Percentiles rank a stretch among this genome's conserved stretches.
phyloP scores from a whole-genome alignment of 2,888 invertebrate species.

The Pecten maximus region DNA sequence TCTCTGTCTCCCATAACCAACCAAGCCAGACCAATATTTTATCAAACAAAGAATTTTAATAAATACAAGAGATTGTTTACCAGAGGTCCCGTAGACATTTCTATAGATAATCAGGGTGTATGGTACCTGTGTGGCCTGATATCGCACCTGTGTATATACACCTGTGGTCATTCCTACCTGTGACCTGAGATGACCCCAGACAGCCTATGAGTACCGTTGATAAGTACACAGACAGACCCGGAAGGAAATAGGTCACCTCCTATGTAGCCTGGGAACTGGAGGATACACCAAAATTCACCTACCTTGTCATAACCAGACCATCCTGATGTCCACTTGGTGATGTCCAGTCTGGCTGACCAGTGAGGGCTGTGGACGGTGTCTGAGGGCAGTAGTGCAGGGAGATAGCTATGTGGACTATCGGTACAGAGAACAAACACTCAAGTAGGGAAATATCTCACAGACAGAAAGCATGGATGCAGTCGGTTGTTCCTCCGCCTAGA shows the following conservation, averaged over 20 bases:
- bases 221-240: slow-evolving; percentile 33
- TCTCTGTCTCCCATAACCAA: background rate
- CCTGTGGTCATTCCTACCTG: slow-evolving; percentile 20
- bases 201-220: background rate
- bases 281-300: background rate
- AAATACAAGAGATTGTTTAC: background rate
- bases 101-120: background rate
- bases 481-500: slow-evolving; percentile 16
- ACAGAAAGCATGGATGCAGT: slow-evolving; percentile 24
- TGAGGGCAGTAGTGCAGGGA: background rate
- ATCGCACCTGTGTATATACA: background rate
- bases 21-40: background rate
- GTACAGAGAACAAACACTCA: slow-evolving; percentile 2
- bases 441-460: slow-evolving; percentile 16
- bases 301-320: slow-evolving; percentile 28
- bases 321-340: background rate
- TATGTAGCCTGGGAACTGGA: background rate
- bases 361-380: background rate
- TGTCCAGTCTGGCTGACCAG: slow-evolving; percentile 8
- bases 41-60: background rate
- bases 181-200: slow-evolving; percentile 13
- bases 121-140: background rate
- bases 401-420: background rate
- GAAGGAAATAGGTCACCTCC: slow-evolving; percentile 29
- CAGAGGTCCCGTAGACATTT: background rate